Evolutionary conservation across 2,797 vertebrate species (phyloP), one percentile per base, ranked within the genome.

Genomic region (Semotilus atromaculatus): DNA sequence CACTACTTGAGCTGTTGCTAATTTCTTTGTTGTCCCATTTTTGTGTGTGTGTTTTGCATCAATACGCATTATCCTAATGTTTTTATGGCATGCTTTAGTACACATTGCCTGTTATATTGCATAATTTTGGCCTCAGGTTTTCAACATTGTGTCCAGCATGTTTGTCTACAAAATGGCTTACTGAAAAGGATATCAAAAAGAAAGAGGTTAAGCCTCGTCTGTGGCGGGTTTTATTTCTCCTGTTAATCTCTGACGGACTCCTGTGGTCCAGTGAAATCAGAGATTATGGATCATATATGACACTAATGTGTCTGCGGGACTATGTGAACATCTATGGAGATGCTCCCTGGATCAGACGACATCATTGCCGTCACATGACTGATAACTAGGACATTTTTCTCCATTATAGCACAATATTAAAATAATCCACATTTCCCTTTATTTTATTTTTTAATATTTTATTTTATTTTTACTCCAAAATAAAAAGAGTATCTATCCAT

Each of bases 201-300:
- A 85, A 85, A 16, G 84, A 85, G 83, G 78, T 85, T 80, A 86
- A 82, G 68, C 64, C 76, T 45, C 2, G 23, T 82, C 81, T 84
- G 62, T 21, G 18, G 16, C 0, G 48, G 81, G 73, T 55, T 81
- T 86, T 85, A 85, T 85, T 72, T 43, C 36, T 45, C 10, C 31
- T 62, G n/a, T 53, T 83, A 74, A 82, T 75, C 82, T 76, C 72
- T 62, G 48, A 29, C 38, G 36, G 66, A 71, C 78, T 23, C 72
- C 81, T 72, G 29, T 21, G 34, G 48, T 62, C 58, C 60, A 21
- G 48, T 67, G 62, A 77, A 81, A 85, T 86, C 83, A 23, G 83
- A 87, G 84, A 84, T 87, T 84, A 87, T 68, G 31, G 26, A 62
- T 84, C 45, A 43, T 62, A 48, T 21, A 58, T 58, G 70, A 67